phyloP scores from a whole-genome alignment of 2,888 invertebrate genomes.

The Dolichomitus sp. region DNA sequence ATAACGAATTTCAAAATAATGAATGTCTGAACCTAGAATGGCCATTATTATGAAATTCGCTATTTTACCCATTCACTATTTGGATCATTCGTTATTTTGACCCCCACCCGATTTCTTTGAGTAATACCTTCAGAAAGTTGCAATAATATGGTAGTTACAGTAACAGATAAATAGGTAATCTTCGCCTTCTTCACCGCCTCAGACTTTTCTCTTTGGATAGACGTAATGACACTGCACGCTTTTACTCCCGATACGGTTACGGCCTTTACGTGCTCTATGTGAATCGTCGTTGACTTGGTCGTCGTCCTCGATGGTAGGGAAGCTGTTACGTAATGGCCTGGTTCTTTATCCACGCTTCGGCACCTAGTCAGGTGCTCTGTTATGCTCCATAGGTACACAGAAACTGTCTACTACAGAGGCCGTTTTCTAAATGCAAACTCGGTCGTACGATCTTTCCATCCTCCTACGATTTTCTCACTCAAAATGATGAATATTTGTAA shows the following conservation, averaged over 20 bases:
- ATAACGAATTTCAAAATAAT: too few relatives aligned
- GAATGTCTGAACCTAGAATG: too few relatives aligned
- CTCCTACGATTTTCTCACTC: conserved; percentile 3
- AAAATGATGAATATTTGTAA: not conserved
- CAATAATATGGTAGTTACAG: not conserved
- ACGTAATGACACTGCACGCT: conserved; percentile 35
- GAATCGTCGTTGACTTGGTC: conserved; percentile 47
- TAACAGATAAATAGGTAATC: not conserved
- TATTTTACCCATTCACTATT: too few relatives aligned
- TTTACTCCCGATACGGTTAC: conserved; percentile 64
- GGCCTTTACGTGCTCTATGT: conserved; percentile 58
- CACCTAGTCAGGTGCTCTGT: conserved; percentile 36
- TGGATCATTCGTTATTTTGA: too few relatives aligned
- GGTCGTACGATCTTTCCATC: conserved; percentile 3
- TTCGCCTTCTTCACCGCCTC: not conserved
- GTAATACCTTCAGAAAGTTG: not conserved
- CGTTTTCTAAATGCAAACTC: conserved; percentile 13
- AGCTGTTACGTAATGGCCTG: conserved; percentile 67
- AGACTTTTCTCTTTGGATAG: conserved; percentile 5
- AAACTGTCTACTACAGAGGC: not conserved
- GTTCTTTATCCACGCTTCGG: conserved; percentile 65
- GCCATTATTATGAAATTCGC: too few relatives aligned
- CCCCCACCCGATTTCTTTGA: not conserved
- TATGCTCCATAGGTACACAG: conserved; percentile 17
- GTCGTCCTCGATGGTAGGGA: conserved; percentile 23